Base-by-base conservation (phyloP, 2,888 invertebrate species). In the Cheilosia variabilis region DNA sequence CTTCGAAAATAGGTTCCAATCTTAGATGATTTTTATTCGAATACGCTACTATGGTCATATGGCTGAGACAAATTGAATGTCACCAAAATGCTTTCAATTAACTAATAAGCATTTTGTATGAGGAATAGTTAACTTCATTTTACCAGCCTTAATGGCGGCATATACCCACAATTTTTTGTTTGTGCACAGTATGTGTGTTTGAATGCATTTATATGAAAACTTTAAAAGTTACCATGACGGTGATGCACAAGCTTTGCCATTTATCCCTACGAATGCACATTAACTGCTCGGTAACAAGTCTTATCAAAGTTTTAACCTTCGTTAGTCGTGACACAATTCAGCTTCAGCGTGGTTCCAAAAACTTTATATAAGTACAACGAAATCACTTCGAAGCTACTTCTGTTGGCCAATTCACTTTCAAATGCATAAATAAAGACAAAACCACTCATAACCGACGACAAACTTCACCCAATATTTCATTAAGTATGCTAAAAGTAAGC, bases 401-500 rank as follows among this genome's bases (percentile, higher is more conserved):
- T 43, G 41, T 62, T 10, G 50, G 41, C 47, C 31, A 43, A 68
- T 82, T 77, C 62, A 72, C 78, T 83, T 80, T 69, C 45, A 75
- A 75, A 79, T 75, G 75, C 69, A 75, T 75, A 79, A 79, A 79
- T 79, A 79, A 75, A 68, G 43, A 79, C 45, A 50, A 69, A 78
- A 79, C 62, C 77, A 66, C 71, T 66, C 17, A 22, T 68, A 78
- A 71, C 83, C 73, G 75, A 69, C 69, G 84, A 73, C 69, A 84
- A 84, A 79, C 75, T 80, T 73, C 66, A 72, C 58, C 58, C 68
- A 73, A 79, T 75, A 75, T 79, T 84, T 79, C 84, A 84, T 84
- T 80, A 65, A 84, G 79, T 79, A 84, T 84, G 79, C 84, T 73
- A 75, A 79, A 84, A 84, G 84, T 79, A 83, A 78, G 75, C 79